Evolutionary conservation across 2,888 invertebrate species (phyloP), one percentile per base, ranked within the genome.

Genomic region (Oasisia sp.): DNA sequence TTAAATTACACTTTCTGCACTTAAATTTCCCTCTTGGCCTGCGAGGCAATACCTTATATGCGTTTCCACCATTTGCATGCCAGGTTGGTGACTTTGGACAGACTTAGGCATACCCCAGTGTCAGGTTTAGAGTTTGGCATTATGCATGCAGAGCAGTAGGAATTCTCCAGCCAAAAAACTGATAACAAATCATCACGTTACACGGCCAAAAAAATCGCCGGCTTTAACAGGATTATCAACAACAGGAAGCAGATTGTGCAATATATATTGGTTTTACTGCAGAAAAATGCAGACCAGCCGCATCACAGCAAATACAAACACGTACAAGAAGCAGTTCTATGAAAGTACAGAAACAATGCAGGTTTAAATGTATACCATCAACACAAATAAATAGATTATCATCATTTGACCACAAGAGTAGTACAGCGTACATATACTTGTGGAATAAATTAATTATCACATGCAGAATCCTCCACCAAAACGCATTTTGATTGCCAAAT

Each of bases 231-330:
- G 74, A 74, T 74, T 74, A n/a, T n/a, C 74, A 74, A 74, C 56
- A 56, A 56, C 27, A 74, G n/a, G 74, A 74, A 27, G 74, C n/a
- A 27, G 74, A n/a, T 74, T 74, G 74, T 74, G 74, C 74, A 74
- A 74, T 27, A 56, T 27, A 56, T 19, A 74, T 74, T 74, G 27
- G 74, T 74, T 74, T 74, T 74, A 74, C n/a, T 74, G 74, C 74
- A 74, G 74, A 74, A 74, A n/a, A 74, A 74, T 74, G 74, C 74
- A 74, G 74, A n/a, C 74, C 74, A 74, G 74, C 74, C 74, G 74
- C 74, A 74, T 74, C n/a, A 74, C 74, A 74, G n/a, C n/a, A 74
- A 19, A n/a, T 74, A 74, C 74, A 74, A 19, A n/a, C 74, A 74
- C n/a, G 27, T 74, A n/a, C 27, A n/a, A 74, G 27, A 74, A 74